Percentiles rank a stretch among this genome's conserved stretches.
phyloP scores from a whole-genome alignment of 2,797 vertebrate species.

The Tympanoctomys barrerae region DNA sequence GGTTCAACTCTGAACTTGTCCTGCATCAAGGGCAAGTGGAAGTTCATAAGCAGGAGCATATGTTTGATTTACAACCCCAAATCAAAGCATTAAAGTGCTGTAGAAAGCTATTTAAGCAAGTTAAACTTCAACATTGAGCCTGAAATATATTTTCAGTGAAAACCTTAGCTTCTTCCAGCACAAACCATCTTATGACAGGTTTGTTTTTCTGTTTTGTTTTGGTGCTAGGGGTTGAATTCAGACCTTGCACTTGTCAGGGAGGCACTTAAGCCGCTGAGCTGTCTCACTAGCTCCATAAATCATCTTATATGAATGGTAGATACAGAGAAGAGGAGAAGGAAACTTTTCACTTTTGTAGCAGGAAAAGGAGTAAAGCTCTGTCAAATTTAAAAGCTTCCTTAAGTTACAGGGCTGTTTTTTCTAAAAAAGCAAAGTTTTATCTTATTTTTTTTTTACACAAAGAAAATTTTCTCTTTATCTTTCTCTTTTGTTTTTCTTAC shows the following conservation, averaged over 20 bases:
- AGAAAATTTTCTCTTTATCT: too few relatives aligned
- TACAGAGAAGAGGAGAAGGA: background rate
- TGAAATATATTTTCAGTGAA: conserved; percentile 4
- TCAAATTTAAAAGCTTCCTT: conserved; percentile 39
- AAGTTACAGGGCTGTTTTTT: background rate
- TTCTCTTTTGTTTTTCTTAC: too few relatives aligned
- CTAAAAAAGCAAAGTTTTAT: too few relatives aligned
- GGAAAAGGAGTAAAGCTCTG: conserved; percentile 17
- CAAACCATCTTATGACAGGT: background rate
- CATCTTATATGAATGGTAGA: conserved; percentile 19
- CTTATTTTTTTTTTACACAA: too few relatives aligned
- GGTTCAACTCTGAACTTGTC: background rate
- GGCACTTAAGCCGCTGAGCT: too few relatives aligned
- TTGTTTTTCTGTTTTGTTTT: too few relatives aligned
- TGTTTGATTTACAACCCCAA: too few relatives aligned
- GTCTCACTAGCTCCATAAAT: too few relatives aligned
- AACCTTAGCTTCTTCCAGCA: conserved; percentile 30
- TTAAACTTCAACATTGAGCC: conserved; percentile 5
- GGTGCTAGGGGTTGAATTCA: too few relatives aligned
- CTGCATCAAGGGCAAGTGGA: background rate
- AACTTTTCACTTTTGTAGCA: background rate
- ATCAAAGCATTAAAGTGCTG: conserved; percentile 39
- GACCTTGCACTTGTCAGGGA: too few relatives aligned
- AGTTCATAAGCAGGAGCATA: background rate
- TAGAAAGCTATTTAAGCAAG: background rate